phyloP scores from a whole-genome alignment of 1,140 invertebrate genomes.

The Plectrocnemia conspersa region DNA sequence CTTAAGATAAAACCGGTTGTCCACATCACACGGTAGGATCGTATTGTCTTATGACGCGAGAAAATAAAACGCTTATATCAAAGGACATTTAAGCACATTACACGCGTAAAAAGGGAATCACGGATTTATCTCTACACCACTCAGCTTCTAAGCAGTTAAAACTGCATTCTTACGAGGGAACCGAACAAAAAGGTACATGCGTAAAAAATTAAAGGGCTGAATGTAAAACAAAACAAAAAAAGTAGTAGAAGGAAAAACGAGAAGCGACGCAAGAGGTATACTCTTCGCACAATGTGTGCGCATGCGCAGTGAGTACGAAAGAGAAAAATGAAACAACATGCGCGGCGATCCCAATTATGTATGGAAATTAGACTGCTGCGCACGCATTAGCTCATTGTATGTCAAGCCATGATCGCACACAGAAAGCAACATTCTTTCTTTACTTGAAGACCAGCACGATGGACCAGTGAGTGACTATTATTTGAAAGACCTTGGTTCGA shows the following conservation, averaged over 20 bases:
- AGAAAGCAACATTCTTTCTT: too few species aligned
- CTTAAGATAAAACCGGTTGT: too few species aligned
- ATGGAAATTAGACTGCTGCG: slow-evolving; percentile 31
- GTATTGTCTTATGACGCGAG: too few species aligned
- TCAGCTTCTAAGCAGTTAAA: slow-evolving; percentile 12
- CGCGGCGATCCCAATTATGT: slow-evolving; percentile 30
- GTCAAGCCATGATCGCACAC: slow-evolving; percentile 15
- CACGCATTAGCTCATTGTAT: slow-evolving; percentile 20
- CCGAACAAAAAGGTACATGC: slow-evolving; percentile 14
- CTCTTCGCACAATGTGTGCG: neutral
- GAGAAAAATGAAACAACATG: slow-evolving; percentile 12
- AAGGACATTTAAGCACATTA: too few species aligned
- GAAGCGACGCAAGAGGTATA: neutral
- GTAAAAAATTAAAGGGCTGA: slow-evolving; percentile 28
- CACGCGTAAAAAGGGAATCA: too few species aligned
- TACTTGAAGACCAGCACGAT: too few species aligned
- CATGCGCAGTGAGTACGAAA: neutral
- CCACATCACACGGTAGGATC: too few species aligned
- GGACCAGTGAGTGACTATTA: too few species aligned
- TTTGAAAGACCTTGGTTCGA: too few species aligned
- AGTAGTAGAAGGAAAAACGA: neutral
- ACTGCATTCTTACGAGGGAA: slow-evolving; percentile 20
- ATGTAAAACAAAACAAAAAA: slow-evolving; percentile 14
- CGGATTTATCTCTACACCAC: slow-evolving; percentile 7
- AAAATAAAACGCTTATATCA: too few species aligned